phyloP scores from a whole-genome alignment of 2,888 invertebrate species.

The Napeogenes sylphis region DNA sequence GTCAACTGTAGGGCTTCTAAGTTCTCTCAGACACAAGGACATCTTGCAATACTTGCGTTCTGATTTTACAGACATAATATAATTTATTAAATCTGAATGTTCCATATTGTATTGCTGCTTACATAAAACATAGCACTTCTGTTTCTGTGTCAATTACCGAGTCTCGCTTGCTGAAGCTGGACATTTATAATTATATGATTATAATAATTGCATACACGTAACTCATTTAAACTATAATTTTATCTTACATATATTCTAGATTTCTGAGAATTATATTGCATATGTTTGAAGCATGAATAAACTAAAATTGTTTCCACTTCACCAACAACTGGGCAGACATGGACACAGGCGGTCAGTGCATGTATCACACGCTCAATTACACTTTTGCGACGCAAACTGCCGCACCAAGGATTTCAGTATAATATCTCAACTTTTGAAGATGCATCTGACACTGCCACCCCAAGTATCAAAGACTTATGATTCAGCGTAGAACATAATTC shows the following conservation, averaged over 20 bases:
- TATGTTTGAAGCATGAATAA: constrained; percentile 5
- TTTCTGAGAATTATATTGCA: constrained; percentile 1
- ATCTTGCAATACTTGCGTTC: background rate
- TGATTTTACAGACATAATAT: background rate
- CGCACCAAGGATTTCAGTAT: constrained; percentile 20
- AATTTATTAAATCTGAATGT: background rate
- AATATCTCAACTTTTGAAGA: constrained; percentile 18
- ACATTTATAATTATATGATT: too few species aligned
- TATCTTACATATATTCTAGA: background rate
- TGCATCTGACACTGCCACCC: background rate
- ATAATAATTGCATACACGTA: too few species aligned
- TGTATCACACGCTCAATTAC: constrained; percentile 71
- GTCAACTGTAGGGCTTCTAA: constrained; percentile 18
- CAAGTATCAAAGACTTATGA: background rate
- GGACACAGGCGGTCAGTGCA: constrained; percentile 58
- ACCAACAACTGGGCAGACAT: constrained; percentile 38
- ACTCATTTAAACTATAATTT: too few species aligned
- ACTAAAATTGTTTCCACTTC: constrained; percentile 21
- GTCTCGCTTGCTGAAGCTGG: too few species aligned
- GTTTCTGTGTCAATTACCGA: background rate
- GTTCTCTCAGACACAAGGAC: background rate
- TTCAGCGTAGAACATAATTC: too few species aligned
- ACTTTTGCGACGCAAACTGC: constrained; percentile 25
- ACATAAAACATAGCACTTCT: background rate
- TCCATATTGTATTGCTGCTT: background rate